phyloP scores from a whole-genome alignment of 2,888 invertebrate species.

The Alloscopus bannaensis region DNA sequence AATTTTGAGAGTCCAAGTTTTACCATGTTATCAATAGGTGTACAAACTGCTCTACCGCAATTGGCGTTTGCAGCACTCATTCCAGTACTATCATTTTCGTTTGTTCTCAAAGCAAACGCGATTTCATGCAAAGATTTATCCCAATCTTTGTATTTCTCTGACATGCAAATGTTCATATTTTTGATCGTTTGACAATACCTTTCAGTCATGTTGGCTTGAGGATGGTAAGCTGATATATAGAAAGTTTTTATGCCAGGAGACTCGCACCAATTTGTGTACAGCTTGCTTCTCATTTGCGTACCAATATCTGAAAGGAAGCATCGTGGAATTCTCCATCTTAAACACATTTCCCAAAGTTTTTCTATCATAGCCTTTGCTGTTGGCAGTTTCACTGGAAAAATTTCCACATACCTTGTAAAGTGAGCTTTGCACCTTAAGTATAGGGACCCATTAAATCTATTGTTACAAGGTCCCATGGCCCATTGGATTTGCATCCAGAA shows the following conservation, averaged over 20 bases:
- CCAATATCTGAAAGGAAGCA: slow-evolving; percentile 49
- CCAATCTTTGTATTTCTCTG: slow-evolving; percentile 39
- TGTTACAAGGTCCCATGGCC: slow-evolving; percentile 37
- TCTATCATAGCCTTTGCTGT: slow-evolving; percentile 26
- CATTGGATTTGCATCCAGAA: slow-evolving; percentile 5
- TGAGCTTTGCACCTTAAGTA: slow-evolving; percentile 12
- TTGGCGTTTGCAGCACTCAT: slow-evolving; percentile 38
- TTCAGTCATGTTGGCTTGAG: slow-evolving; percentile 47
- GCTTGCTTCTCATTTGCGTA: slow-evolving; percentile 35
- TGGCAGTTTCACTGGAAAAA: slow-evolving; percentile 27
- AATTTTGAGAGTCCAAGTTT: background rate
- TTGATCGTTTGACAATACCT: slow-evolving; percentile 42
- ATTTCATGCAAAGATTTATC: slow-evolving; percentile 47
- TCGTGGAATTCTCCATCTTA: slow-evolving; percentile 20
- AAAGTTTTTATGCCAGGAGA: slow-evolving; percentile 34
- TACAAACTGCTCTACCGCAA: slow-evolving; percentile 31
- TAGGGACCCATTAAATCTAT: slow-evolving; percentile 59
- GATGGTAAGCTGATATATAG: slow-evolving; percentile 48
- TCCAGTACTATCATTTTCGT: slow-evolving; percentile 16
- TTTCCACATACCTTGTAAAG: slow-evolving; percentile 40
- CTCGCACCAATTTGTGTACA: slow-evolving; percentile 34
- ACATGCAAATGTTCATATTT: slow-evolving; percentile 11
- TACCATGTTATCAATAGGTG: slow-evolving; percentile 41
- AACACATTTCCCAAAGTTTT: slow-evolving; percentile 24
- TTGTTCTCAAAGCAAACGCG: slow-evolving; percentile 23